These are phyloP conservation scores for Platysteira castanea DNA, from an alignment of 2,113 vertebrate genomes.

Conservation along the genomic window DNA sequence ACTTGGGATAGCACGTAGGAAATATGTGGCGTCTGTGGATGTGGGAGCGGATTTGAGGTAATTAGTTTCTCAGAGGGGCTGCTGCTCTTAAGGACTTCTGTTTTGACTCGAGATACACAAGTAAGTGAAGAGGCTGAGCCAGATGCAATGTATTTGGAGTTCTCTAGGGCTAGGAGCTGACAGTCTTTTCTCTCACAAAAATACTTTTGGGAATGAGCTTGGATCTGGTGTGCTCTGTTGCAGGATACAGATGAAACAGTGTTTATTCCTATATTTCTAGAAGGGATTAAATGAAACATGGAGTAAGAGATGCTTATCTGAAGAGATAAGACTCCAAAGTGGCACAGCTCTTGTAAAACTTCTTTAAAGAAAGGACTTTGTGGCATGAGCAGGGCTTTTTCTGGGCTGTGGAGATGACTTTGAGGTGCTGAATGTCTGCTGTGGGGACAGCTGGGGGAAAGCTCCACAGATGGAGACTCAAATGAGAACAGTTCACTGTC, in stretches of 20 bases:
- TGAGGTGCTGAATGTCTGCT: neutral
- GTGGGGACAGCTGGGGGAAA: neutral
- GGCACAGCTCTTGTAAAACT: neutral
- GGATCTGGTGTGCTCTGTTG: neutral
- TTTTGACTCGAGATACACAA: neutral
- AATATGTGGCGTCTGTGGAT: neutral
- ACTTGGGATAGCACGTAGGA: neutral
- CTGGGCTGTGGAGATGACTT: neutral
- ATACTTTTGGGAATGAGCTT: neutral
- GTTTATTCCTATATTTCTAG: neutral
- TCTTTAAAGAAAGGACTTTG: neutral
- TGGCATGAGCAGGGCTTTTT: accelerated
- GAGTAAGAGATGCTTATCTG: neutral
- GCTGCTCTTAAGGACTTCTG: neutral
- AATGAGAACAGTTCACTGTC: neutral
- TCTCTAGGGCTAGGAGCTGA: neutral
- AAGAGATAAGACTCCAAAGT: neutral
- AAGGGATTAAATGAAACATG: neutral
- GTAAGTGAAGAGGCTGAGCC: neutral
- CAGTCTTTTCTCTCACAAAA: neutral
- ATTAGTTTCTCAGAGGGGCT: neutral
- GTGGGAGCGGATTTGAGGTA: neutral
- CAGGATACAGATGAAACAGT: neutral
- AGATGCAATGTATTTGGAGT: accelerated
- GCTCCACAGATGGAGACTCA: neutral